Conservation (phyloP, 2,797 vertebrate genomes). For the Takifugu ocellatus region DNA sequence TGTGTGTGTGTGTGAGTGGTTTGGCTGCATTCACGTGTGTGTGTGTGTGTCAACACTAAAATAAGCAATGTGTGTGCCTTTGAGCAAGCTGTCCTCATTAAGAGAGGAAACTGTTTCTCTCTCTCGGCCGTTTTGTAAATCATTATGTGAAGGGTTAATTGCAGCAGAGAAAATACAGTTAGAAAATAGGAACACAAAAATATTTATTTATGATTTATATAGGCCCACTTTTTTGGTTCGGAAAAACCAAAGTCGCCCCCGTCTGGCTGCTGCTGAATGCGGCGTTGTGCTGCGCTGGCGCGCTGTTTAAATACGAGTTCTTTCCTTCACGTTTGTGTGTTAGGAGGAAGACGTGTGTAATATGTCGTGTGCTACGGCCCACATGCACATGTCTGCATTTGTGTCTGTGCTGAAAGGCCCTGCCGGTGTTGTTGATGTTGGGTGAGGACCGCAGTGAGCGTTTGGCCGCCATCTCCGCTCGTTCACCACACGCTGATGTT, state of each 20-base stretch:
- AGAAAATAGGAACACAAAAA: constrained; percentile 47
- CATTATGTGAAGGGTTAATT: constrained; percentile 57
- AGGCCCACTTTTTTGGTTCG: constrained; percentile 41
- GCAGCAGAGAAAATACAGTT: constrained; percentile 40
- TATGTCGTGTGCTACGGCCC: constrained; percentile 27
- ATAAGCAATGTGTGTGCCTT: constrained; percentile 44
- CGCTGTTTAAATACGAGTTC: constrained; percentile 61
- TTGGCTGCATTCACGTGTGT: constrained; percentile 2
- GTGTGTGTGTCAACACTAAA: constrained; percentile 32
- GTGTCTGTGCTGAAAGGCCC: constrained; percentile 38
- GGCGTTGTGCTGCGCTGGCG: constrained; percentile 30
- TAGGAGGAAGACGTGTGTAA: constrained; percentile 10
- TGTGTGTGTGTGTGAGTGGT: constrained; percentile 22
- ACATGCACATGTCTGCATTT: constrained; percentile 4
- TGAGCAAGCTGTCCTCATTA: constrained; percentile 53
- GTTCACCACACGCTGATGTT: constrained; percentile 47
- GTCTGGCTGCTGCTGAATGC: constrained; percentile 58
- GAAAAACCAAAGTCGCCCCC: constrained; percentile 33
- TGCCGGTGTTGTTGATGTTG: constrained; percentile 63
- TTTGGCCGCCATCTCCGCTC: constrained; percentile 52
- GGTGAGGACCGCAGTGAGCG: constrained; percentile 38
- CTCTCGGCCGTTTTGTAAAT: constrained; percentile 63
- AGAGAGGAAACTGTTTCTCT: constrained; percentile 45
- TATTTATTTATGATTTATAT: constrained; percentile 67
- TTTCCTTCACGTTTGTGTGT: constrained; percentile 34